phyloP scores from a whole-genome alignment of 1,140 invertebrate species.

The Trinorchestia longiramus region DNA sequence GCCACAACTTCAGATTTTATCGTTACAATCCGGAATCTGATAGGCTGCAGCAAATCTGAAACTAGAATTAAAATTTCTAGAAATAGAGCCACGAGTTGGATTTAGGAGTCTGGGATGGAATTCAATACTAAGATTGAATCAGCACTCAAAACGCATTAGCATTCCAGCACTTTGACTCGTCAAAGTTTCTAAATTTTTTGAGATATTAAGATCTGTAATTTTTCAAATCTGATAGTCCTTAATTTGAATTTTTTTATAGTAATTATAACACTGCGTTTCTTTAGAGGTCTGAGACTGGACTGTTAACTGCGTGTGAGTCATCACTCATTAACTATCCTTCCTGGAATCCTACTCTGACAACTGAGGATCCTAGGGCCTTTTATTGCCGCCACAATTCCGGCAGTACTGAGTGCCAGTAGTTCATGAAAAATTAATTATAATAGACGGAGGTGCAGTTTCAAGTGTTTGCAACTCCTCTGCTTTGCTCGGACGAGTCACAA shows the following conservation, averaged over 20 bases:
- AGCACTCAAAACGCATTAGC: too few relatives aligned
- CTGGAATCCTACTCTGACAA: neutral
- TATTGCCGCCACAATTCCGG: neutral
- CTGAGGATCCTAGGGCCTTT: neutral
- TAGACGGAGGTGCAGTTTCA: neutral
- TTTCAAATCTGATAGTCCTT: too few relatives aligned
- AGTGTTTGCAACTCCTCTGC: constrained; percentile 7
- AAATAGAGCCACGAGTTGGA: neutral
- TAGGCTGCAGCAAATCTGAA: neutral
- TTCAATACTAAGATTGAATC: neutral
- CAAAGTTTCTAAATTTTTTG: too few relatives aligned
- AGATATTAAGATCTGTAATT: too few relatives aligned
- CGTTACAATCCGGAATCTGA: neutral
- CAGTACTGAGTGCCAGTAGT: neutral
- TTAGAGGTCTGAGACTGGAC: too few relatives aligned
- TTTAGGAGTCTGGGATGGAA: neutral
- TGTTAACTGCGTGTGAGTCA: too few relatives aligned
- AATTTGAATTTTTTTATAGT: too few relatives aligned
- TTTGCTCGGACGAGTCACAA: neutral
- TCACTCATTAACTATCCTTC: neutral
- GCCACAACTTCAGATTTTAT: neutral
- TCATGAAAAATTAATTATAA: neutral
- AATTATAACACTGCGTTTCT: too few relatives aligned
- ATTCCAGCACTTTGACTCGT: too few relatives aligned
- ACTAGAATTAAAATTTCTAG: neutral